phyloP scores from a whole-genome alignment of 2,797 vertebrate species.

The Nyctalus aviator region DNA sequence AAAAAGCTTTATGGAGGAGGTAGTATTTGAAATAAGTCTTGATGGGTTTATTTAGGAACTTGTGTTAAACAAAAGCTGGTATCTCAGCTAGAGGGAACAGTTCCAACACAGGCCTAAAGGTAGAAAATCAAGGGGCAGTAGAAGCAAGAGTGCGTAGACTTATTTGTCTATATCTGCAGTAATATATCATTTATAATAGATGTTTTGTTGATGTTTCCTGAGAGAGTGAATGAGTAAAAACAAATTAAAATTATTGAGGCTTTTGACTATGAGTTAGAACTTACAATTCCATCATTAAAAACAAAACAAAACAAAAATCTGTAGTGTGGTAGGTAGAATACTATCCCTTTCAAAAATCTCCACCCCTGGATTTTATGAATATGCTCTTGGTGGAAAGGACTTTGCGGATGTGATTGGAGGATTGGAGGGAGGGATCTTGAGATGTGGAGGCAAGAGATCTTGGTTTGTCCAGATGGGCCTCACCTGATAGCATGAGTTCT shows the following conservation, averaged over 20 bases:
- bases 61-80: neutral
- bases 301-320: neutral
- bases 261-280: neutral
- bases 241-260: neutral
- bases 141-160: neutral
- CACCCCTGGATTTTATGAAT: neutral
- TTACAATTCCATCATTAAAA: neutral
- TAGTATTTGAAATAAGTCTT: conserved; percentile 13
- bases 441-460: neutral
- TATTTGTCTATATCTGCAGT: neutral
- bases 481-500: neutral
- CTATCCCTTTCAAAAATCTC: neutral
- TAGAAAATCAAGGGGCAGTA: neutral
- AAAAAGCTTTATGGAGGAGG: neutral
- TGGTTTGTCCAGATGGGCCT: neutral
- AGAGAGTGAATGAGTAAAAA: neutral
- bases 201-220: conserved; percentile 8
- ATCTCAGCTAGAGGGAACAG: neutral
- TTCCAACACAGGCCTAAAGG: neutral
- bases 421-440: neutral
- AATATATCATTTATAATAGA: neutral
- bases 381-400: neutral
- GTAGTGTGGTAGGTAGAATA: neutral
- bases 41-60: conserved; percentile 7
- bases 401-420: neutral